Evolutionary conservation across 30 jellyfish, hydroid and myxozoan species (phyloP).

Genomic region (Mastigias papua): DNA sequence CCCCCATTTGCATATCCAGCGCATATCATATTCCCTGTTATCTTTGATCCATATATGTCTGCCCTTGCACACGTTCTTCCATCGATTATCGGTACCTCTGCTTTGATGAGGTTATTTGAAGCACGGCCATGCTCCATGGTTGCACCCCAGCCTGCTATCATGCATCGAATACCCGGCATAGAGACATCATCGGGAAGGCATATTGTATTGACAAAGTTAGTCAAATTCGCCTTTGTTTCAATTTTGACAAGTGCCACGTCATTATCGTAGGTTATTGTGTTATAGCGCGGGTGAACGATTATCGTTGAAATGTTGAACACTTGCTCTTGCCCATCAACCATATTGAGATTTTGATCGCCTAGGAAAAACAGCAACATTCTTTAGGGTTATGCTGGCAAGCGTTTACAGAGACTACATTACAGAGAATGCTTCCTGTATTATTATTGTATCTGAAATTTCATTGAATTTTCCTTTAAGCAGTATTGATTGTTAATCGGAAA

Average conservation of each 20-base stretch:
- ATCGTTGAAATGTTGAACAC: slow-evolving; percentile 52
- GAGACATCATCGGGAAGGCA: slow-evolving; percentile 71
- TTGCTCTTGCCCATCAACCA: slow-evolving; percentile 68
- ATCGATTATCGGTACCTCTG: slow-evolving; percentile 74
- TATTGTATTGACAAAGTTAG: slow-evolving; percentile 65
- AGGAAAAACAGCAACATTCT: not conserved
- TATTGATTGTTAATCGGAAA: no score
- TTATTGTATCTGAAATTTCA: no score
- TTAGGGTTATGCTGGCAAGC: not conserved
- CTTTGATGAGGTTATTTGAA: slow-evolving; percentile 69
- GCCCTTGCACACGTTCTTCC: slow-evolving; percentile 50
- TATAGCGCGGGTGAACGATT: slow-evolving; percentile 60
- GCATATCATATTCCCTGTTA: slow-evolving; percentile 88
- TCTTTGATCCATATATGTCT: slow-evolving; percentile 66
- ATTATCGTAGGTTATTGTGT: slow-evolving; percentile 73
- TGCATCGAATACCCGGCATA: slow-evolving; percentile 63
- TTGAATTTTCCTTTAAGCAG: no score
- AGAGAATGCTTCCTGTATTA: no score
- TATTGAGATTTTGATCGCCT: slow-evolving; percentile 52
- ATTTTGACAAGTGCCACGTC: slow-evolving; percentile 83
- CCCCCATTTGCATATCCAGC: slow-evolving; percentile 93
- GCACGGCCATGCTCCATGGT: slow-evolving; percentile 70
- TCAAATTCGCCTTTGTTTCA: slow-evolving; percentile 30
- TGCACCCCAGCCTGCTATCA: slow-evolving; percentile 93
- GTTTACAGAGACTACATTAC: no score